Conservation (phyloP, 1,140 invertebrate species). For the Drosophila pectinifera region DNA sequence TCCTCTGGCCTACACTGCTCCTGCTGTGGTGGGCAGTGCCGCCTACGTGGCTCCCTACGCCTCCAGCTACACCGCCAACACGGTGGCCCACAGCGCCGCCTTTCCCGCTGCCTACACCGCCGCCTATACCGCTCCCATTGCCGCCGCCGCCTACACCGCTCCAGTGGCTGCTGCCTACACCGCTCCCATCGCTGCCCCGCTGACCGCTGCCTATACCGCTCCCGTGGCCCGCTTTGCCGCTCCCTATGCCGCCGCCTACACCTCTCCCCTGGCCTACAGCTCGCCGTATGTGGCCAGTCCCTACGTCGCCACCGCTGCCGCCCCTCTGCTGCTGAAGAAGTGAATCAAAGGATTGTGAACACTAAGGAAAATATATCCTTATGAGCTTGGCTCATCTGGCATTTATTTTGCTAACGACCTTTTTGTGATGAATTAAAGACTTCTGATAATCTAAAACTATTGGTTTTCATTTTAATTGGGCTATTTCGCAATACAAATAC, state of each 20-base stretch:
- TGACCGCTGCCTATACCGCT: conserved; percentile 64
- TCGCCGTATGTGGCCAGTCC: conserved; percentile 65
- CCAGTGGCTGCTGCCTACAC: conserved; percentile 57
- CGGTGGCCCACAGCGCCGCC: conserved; percentile 72
- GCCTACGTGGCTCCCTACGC: conserved; percentile 86
- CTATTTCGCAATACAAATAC: background rate
- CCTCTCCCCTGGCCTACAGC: conserved; percentile 75
- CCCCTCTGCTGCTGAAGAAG: conserved; percentile 76
- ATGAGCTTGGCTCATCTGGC: conserved; percentile 33
- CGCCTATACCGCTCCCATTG: conserved; percentile 48
- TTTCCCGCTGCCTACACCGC: conserved; percentile 74
- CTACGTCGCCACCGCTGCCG: conserved; percentile 55
- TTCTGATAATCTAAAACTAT: conserved; percentile 4
- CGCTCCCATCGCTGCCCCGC: conserved; percentile 70
- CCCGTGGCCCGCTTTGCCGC: conserved; percentile 74
- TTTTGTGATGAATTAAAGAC: conserved; percentile 60
- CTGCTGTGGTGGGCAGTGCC: conserved; percentile 81
- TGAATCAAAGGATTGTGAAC: conserved; percentile 24
- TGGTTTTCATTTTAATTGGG: conserved; percentile 1
- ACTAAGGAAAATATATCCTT: conserved; percentile 39
- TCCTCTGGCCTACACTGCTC: conserved; percentile 73
- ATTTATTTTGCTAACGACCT: conserved; percentile 25
- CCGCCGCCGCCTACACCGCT: conserved; percentile 59
- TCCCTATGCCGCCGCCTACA: conserved; percentile 65
- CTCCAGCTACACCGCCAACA: conserved; percentile 75